Conservation (phyloP, 2,113 vertebrate genomes). For the Zapornia atra region DNA sequence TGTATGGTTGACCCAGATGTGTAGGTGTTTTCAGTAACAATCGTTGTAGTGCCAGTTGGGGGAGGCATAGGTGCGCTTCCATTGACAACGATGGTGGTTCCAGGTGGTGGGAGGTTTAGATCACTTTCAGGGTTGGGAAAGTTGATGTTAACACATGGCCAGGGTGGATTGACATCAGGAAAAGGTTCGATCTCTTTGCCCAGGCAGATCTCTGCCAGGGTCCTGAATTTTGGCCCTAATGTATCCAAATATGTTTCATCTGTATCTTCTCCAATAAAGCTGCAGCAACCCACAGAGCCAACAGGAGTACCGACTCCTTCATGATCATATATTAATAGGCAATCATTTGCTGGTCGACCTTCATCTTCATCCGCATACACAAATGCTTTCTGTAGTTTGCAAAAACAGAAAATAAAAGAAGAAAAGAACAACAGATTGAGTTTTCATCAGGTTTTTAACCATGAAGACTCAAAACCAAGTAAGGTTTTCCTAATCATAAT, state of each 20-base stretch:
- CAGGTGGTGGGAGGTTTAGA: slow-evolving; percentile 72
- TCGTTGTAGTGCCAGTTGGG: slow-evolving; percentile 11
- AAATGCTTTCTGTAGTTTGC: slow-evolving; percentile 82
- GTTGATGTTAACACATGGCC: slow-evolving; percentile 51
- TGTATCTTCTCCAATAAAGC: slow-evolving; percentile 83
- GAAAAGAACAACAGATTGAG: background rate
- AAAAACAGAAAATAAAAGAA: background rate
- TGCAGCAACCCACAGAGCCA: slow-evolving; percentile 91
- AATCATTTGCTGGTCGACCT: slow-evolving; percentile 78
- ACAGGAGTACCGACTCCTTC: slow-evolving; percentile 83
- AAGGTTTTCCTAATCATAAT: background rate
- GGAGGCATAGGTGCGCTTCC: slow-evolving; percentile 68
- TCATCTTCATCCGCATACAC: slow-evolving; percentile 77
- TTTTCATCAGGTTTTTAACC: background rate
- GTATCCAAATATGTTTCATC: slow-evolving; percentile 88
- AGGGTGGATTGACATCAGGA: slow-evolving; percentile 67
- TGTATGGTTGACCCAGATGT: slow-evolving; percentile 69
- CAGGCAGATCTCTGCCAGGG: slow-evolving; percentile 88
- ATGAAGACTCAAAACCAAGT: background rate
- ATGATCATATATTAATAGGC: slow-evolving; percentile 79
- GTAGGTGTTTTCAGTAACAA: slow-evolving; percentile 69
- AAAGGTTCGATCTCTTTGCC: slow-evolving; percentile 79
- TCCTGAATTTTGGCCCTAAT: slow-evolving; percentile 90
- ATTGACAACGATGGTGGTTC: slow-evolving; percentile 74
- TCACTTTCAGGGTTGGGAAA: slow-evolving; percentile 68